Evolutionary conservation across 2,888 invertebrate species (phyloP).

Genomic region (Erynnis tages): DNA sequence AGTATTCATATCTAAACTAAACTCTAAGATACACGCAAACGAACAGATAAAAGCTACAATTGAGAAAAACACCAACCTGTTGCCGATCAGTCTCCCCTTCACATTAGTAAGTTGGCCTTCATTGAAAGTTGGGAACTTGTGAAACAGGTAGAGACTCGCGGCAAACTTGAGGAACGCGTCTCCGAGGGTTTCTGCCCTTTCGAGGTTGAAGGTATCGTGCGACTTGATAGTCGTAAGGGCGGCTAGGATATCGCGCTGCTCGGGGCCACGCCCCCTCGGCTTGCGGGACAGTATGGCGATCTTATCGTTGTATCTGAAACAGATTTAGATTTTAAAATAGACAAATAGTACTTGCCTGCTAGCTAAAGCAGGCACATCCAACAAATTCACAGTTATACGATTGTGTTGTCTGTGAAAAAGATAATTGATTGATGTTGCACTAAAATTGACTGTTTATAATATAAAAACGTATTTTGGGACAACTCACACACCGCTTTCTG

Average conservation of each 20-base stretch:
- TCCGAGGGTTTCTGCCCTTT: conserved; percentile 93
- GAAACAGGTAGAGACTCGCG: conserved; percentile 86
- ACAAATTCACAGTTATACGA: too few relatives aligned
- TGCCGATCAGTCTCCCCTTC: conserved; percentile 88
- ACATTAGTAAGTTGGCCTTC: conserved; percentile 91
- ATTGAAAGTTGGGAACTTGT: conserved; percentile 84
- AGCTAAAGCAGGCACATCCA: too few relatives aligned
- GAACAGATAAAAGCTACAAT: too few relatives aligned
- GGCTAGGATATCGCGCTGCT: conserved; percentile 70
- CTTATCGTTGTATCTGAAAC: conserved; percentile 56
- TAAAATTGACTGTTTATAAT: too few relatives aligned
- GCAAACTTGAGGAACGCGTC: conserved; percentile 94
- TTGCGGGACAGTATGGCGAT: conserved; percentile 46
- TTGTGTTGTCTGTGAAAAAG: too few relatives aligned
- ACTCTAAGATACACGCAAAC: too few relatives aligned
- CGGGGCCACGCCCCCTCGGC: conserved; percentile 60
- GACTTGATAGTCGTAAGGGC: conserved; percentile 88
- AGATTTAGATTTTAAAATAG: background rate
- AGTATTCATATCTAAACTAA: too few relatives aligned
- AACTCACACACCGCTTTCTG: too few relatives aligned
- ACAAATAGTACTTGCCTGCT: too few relatives aligned
- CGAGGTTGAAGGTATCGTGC: conserved; percentile 89
- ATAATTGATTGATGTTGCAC: too few relatives aligned
- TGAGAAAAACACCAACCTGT: conserved; percentile 81
- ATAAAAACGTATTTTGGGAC: too few relatives aligned